A percentile compares a stretch with the other conserved stretches of the same genome.
These are phyloP conservation scores for Shargacucullia verbasci DNA, from an alignment of 2,888 invertebrate genomes.

Conservation along the genomic window DNA sequence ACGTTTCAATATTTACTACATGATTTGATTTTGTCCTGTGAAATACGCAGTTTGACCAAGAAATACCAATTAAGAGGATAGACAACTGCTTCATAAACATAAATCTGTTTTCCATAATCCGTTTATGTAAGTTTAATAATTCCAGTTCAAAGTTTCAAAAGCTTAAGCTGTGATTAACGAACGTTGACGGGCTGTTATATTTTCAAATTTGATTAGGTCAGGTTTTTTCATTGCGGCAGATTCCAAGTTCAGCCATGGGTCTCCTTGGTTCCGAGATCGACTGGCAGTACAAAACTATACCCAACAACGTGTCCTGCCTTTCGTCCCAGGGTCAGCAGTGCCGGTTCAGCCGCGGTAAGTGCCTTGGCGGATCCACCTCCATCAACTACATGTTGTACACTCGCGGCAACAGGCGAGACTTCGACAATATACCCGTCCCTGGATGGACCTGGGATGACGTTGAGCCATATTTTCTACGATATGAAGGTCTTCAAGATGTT, in stretches of 20 bases:
- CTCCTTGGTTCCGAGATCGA: conserved; percentile 66
- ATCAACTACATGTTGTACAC: conserved; percentile 79
- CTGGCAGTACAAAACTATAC: conserved; percentile 69
- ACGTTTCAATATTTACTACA: too few relatives aligned
- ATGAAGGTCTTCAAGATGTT: conserved; percentile 69
- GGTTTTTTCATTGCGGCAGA: conserved; percentile 54
- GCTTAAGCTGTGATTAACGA: background rate
- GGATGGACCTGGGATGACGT: conserved; percentile 75
- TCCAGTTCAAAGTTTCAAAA: too few relatives aligned
- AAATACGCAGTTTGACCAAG: too few relatives aligned
- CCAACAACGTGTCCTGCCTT: conserved; percentile 76
- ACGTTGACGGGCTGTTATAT: too few relatives aligned
- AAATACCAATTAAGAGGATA: too few relatives aligned
- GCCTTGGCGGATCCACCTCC: conserved; percentile 77
- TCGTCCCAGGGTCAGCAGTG: conserved; percentile 62
- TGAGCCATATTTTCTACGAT: conserved; percentile 72
- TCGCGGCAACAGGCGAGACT: conserved; percentile 72
- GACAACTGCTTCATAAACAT: too few relatives aligned
- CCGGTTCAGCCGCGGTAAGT: conserved; percentile 72
- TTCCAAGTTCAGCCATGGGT: conserved; percentile 61
- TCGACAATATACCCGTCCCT: conserved; percentile 61
- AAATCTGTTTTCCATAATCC: too few relatives aligned
- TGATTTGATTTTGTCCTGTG: too few relatives aligned
- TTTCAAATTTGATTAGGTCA: background rate
- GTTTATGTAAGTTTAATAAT: too few relatives aligned